phyloP scores from a whole-genome alignment of 2,113 vertebrate species.

The Syrrhaptes paradoxus region DNA sequence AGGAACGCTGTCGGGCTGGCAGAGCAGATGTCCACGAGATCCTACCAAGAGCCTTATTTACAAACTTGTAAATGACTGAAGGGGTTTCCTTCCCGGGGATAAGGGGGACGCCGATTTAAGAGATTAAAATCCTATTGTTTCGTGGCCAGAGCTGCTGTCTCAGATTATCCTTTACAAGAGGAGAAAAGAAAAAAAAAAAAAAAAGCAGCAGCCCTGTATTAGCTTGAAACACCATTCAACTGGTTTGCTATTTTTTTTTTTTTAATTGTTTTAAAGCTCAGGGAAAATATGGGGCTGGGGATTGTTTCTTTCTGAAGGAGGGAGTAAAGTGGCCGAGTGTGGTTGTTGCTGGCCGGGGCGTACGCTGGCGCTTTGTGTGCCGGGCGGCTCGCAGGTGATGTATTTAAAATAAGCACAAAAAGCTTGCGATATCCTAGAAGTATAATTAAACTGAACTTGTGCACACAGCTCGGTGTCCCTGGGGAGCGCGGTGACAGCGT shows the following conservation, averaged over 20 bases:
- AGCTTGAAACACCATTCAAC: constrained; percentile 21
- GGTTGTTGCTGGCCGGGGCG: neutral
- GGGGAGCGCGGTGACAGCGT: rapidly evolving
- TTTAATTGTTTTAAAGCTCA: neutral
- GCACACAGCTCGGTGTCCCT: neutral
- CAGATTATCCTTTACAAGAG: constrained; percentile 60
- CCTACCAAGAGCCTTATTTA: constrained; percentile 64
- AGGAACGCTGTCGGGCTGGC: constrained; percentile 58
- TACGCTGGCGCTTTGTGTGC: neutral
- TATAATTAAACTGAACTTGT: neutral
- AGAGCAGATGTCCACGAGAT: constrained; percentile 66
- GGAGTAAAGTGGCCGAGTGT: rapidly evolving
- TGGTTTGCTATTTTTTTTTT: neutral
- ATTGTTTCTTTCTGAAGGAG: neutral
- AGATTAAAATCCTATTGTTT: constrained; percentile 74
- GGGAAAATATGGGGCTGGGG: neutral
- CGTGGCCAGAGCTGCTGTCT: constrained; percentile 55
- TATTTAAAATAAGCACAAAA: neutral
- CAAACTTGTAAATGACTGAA: constrained; percentile 68
- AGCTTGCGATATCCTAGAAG: neutral
- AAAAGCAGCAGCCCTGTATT: neutral
- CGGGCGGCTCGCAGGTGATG: neutral
- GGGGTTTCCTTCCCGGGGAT: constrained; percentile 56
- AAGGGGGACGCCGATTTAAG: constrained; percentile 55
- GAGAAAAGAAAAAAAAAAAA: neutral